Evolutionary conservation across 1,140 invertebrate species (phyloP), one percentile per base, ranked within the genome.

Genomic region (Aleiodes sp.): DNA sequence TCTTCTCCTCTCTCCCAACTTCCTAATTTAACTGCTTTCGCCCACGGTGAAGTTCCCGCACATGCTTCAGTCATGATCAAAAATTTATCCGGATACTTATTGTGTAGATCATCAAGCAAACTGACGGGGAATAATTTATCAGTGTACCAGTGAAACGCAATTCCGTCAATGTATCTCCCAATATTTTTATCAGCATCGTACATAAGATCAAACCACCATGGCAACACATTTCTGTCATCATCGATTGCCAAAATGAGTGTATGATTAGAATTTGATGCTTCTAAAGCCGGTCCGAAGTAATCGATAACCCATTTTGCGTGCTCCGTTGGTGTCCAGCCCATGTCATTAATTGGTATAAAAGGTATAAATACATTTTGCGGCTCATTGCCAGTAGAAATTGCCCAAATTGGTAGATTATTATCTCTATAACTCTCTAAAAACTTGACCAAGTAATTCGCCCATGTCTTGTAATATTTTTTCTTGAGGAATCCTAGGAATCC

Each of bases 131-230:
- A 78, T 2, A 91, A 35, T 1, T 80, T 78, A 81, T 95, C 92
- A 66, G 82, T 87, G 78, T 92, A 97, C 92, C 92, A 97, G 80
- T 97, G 95, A 1, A 95, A 87, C 0, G 87, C 94, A 3, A 96
- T 86, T n/a, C 94, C 95, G 78, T 92, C 89, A n/a, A 95, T 85
- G 80, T 93, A 96, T n/a, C 91, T 78, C 24, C 88, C 76, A 0
- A 90, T 88, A 56, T 86, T 76, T 0, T 35, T 2, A 43, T 75
- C 43, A 16, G 4, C 3, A 0, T 0, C 0, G 7, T 72, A 65
- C 60, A 77, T 66, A 0, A 35, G 1, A 0, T 75, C 12, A 2
- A 74, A 2, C 19, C 89, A 94, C 75, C 83, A 85, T 0, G 91
- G 89, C 10, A 94, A 75, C 8, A 87, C 73, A 26, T 88, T 77